Base-by-base conservation (phyloP, 2,113 vertebrate genomes). In the Mesitornis unicolor region DNA sequence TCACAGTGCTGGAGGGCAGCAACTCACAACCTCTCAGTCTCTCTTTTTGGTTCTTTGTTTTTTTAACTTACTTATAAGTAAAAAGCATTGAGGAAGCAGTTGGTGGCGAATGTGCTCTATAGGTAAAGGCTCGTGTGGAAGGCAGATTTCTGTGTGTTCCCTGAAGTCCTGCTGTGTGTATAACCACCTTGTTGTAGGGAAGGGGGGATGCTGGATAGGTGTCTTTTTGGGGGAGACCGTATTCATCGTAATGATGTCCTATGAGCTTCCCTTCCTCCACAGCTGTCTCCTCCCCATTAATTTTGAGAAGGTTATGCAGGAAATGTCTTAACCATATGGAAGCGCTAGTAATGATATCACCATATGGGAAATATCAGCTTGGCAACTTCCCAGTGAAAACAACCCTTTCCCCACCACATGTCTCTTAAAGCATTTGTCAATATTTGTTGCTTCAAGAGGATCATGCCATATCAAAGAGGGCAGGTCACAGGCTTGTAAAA, bases 301-400 rank as follows among this genome's bases (percentile, higher is more conserved):
- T 84, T 95, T 74, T 4, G 10, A 84, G 85, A 84, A 57, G 35
- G 81, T 73, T 93, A 20, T 67, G 69, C 87, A 92, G 96, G 92
- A 96, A 96, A 96, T 94, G 73, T 94, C 80, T 88, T 96, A 21
- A 24, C 84, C 94, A 87, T 92, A 92, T 96, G 96, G 89, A 92
- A 93, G 29, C 7, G 2, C 61, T 77, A 68, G 61, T 93, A 91
- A 96, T 75, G 88, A 59, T 92, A 59, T 75, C 90, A 65, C 67
- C 93, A 95, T 87, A 90, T 95, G 95, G 93, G 84, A 96, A 82
- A 7, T 79, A 89, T 94, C 86, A 96, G 68, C 82, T 91, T 94
- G 94, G 91, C 92, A 78, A 24, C 79, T 59, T 95, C 33, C 95
- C 89, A 90, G 59, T 82, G 87, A 94, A 95, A 97, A 88, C 82